Base-by-base conservation (phyloP, 2,888 invertebrate species). In the Malthinus flaveolus region DNA sequence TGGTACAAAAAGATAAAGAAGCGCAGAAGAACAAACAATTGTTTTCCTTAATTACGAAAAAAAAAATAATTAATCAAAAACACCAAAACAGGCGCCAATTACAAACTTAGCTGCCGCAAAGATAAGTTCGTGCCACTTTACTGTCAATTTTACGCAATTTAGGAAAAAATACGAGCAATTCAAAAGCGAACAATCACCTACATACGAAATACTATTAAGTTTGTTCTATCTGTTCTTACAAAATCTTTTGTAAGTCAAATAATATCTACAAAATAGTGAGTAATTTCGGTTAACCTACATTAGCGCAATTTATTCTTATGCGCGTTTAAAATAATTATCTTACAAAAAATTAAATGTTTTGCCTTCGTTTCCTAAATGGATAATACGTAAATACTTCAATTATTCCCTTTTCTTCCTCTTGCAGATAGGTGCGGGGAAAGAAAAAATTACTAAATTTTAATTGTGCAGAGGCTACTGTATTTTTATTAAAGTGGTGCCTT, bases 261-360 rank as follows among this genome's bases (percentile, higher is more conserved):
- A 42, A 13, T 23, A 23, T 23, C 23, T 23, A 23, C 23, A 23
- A 23, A 42, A 42, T 42, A 42, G 5, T 42, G 39, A 42, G 39
- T 42, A 42, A 42, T 42, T 42, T 42, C 10, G 39, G 39, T 42
- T 42, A 42, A 42, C 39, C 39, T 23, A n/a, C 13, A 39, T 39
- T 15, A 13, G 9, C 5, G 23, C 23, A 23, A 23, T 23, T 23
- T 23, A 23, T 23, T 23, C 23, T 23, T 23, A 23, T 5, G 23
- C 3, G 39, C 15, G 15, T 42, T 42, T 11, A 42, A 42, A 42
- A 23, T 42, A 42, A 42, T 42, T 42, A 42, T 42, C 23, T 15
- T 42, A n/a, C n/a, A 15, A 9, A 42, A 42, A 42, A 42, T 15
- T 42, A 42, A 42, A 42, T 42, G 39, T 42, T 42, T 42, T 42